These are phyloP conservation scores for Zaprionus tsacasi DNA, from an alignment of 1,140 invertebrate genomes.

Conservation along the genomic window DNA sequence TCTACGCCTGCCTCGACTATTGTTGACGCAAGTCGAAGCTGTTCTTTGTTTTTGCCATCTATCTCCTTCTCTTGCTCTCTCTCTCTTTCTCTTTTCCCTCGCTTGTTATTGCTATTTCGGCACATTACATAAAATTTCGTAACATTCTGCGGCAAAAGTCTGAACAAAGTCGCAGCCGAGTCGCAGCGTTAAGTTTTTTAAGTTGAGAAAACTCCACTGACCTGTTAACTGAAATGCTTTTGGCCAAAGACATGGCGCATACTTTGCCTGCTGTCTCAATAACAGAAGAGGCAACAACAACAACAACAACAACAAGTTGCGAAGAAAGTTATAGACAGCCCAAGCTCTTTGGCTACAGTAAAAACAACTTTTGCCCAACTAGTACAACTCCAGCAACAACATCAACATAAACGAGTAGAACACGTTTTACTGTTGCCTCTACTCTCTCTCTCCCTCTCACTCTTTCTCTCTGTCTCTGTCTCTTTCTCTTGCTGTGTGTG, in stretches of 20 bases:
- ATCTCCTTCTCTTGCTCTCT: conserved; percentile 1
- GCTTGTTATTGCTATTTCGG: conserved; percentile 59
- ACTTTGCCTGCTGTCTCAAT: conserved; percentile 54
- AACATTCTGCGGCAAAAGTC: conserved; percentile 74
- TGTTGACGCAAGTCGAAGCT: conserved; percentile 35
- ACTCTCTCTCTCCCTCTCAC: background rate
- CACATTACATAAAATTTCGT: conserved; percentile 82
- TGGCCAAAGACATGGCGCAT: conserved; percentile 57
- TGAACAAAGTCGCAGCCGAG: conserved; percentile 47
- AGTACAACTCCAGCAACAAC: conserved; percentile 41
- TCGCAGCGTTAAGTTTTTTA: conserved; percentile 62
- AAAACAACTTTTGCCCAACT: conserved; percentile 81
- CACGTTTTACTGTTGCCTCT: conserved; percentile 76
- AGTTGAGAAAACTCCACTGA: conserved; percentile 82
- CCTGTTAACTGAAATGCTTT: conserved; percentile 77
- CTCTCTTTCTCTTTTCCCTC: conserved; percentile 4
- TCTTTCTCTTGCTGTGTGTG: conserved; percentile 56
- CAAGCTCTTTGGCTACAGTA: conserved; percentile 67
- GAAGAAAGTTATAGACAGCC: conserved; percentile 78
- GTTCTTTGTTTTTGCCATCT: conserved; percentile 23
- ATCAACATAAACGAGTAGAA: conserved; percentile 71
- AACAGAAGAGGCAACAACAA: conserved; percentile 26
- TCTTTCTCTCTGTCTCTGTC: background rate
- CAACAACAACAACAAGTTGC: conserved; percentile 60
- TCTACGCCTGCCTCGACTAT: conserved; percentile 10